phyloP scores from a whole-genome alignment of 2,888 invertebrate species.

The Caenorhabditis plicata region DNA sequence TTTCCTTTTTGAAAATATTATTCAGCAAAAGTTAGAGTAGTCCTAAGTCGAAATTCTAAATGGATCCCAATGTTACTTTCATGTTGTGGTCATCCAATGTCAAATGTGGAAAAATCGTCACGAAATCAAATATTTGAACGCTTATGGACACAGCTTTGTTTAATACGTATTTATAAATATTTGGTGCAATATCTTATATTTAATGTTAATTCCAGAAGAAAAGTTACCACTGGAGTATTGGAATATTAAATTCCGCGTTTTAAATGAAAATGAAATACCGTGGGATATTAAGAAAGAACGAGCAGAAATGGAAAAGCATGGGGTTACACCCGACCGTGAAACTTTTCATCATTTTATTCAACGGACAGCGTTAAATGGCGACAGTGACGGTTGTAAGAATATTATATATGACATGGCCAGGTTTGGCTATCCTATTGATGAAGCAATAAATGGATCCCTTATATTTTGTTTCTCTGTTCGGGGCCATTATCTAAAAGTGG shows the following conservation, averaged over 20 bases:
- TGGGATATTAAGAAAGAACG: constrained; percentile 35
- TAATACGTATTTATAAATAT: constrained; percentile 16
- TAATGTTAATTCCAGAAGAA: constrained; percentile 16
- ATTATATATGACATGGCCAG: constrained; percentile 44
- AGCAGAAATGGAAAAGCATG: constrained; percentile 14
- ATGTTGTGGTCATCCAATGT: constrained; percentile 42
- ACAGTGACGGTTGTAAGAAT: constrained; percentile 32
- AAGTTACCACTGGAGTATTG: constrained; percentile 24
- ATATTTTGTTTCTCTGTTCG: constrained; percentile 40
- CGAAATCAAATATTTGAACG: constrained; percentile 34
- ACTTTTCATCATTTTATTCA: constrained; percentile 33
- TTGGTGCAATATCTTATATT: not conserved
- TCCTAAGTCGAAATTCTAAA: constrained; percentile 15
- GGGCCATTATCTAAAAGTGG: constrained; percentile 40
- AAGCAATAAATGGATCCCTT: constrained; percentile 33
- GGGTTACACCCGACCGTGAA: constrained; percentile 24
- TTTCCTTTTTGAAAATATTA: no score
- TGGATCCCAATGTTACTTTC: constrained; percentile 43
- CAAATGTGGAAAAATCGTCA: constrained; percentile 29
- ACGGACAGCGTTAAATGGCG: constrained; percentile 16
- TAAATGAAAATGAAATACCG: constrained; percentile 39
- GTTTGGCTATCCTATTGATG: constrained; percentile 38
- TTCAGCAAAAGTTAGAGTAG: no score
- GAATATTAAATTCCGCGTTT: constrained; percentile 33
- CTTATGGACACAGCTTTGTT: constrained; percentile 29